phyloP scores from a whole-genome alignment of 64 coral and sea anemone species.

The Stichodactyla mertensii region DNA sequence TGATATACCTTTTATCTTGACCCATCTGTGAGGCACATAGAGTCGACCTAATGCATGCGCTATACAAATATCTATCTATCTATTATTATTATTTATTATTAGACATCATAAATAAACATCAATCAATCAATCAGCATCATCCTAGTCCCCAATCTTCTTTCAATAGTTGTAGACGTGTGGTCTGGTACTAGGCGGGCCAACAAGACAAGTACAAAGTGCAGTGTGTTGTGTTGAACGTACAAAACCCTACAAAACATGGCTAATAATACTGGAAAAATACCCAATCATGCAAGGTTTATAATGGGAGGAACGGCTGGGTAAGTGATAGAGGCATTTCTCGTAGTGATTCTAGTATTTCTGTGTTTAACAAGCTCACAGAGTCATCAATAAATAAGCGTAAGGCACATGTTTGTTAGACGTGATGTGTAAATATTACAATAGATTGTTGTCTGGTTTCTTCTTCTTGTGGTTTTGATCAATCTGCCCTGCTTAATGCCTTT shows the following conservation, averaged over 20 bases:
- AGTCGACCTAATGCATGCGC: no score
- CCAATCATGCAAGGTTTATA: constrained; percentile 56
- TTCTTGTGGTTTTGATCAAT: no score
- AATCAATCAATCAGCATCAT: background rate
- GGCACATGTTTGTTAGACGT: no score
- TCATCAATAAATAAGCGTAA: no score
- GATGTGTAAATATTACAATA: no score
- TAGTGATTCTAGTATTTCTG: background rate
- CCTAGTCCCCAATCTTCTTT: background rate
- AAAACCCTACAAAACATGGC: constrained; percentile 8
- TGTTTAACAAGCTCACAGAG: background rate
- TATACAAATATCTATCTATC: no score
- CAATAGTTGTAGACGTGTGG: background rate
- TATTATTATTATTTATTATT: no score
- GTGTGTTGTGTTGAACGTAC: background rate
- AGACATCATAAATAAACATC: background rate
- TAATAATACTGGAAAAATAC: constrained; percentile 47
- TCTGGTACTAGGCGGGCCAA: background rate
- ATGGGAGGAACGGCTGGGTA: constrained; percentile 62
- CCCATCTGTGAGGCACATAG: no score
- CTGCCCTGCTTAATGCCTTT: no score
- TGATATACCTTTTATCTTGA: no score
- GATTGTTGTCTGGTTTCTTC: no score
- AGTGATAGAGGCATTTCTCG: background rate
- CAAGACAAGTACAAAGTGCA: background rate